Evolutionary conservation across 2,113 vertebrate genomes (phyloP).

Genomic region (Poicephalus meyeri): DNA sequence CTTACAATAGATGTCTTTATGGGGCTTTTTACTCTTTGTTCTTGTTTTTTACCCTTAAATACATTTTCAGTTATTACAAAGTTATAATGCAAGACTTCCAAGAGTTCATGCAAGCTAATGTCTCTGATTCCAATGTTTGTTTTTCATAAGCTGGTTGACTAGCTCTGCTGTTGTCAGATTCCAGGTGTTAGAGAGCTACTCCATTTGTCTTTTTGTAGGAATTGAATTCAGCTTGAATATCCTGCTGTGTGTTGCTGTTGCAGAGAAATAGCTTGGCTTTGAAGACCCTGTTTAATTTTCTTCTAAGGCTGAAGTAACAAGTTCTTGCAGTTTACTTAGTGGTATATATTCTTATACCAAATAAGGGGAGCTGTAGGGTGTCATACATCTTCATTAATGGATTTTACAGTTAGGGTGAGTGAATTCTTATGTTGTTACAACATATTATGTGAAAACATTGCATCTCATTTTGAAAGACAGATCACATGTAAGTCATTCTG

Average conservation of each 20-base stretch:
- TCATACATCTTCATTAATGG: conserved; percentile 14
- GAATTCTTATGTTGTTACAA: conserved; percentile 26
- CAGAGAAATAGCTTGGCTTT: neutral
- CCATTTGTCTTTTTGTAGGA: conserved; percentile 19
- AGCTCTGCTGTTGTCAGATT: neutral
- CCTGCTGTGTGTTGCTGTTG: neutral
- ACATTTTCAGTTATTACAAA: neutral
- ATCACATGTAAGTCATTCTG: neutral
- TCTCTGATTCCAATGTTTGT: neutral
- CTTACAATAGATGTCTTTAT: neutral
- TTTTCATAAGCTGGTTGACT: neutral
- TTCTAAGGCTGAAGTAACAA: neutral
- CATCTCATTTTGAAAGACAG: neutral
- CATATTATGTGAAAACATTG: conserved; percentile 1
- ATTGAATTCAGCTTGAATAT: neutral
- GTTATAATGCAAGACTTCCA: neutral
- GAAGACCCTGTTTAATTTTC: neutral
- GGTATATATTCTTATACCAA: neutral
- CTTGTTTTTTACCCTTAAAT: neutral
- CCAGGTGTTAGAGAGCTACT: neutral
- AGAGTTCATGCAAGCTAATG: neutral
- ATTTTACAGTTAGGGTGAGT: conserved; percentile 29
- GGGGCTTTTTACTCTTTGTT: neutral
- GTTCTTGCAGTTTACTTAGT: conserved; percentile 18
- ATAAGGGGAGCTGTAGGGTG: neutral